Evolutionary conservation across 2,113 vertebrate species (phyloP), one percentile per base, ranked within the genome.

Genomic region (Passer domesticus): DNA sequence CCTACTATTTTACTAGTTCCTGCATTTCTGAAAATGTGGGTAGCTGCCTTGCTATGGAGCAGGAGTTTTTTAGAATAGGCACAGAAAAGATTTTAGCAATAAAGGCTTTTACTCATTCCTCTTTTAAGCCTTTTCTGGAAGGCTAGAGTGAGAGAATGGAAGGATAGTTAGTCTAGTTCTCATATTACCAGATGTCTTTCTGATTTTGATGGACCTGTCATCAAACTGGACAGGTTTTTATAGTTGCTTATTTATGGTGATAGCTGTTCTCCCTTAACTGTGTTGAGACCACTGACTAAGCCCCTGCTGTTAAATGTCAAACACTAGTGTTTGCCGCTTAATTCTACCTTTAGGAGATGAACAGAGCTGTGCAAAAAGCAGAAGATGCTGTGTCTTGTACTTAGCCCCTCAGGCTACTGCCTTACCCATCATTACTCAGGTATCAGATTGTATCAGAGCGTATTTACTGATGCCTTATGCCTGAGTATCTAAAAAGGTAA

Each of bases 401-500:
- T 0, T 33, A 49, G 41, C 55, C 33, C 56, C n/a, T 66, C 17
- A 69, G 27, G 75, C 67, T 93, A 5, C 46, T 52, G 39, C 62
- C 24, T 79, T 66, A 37, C 13, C 24, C 9, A 0, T 59, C 2
- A 0, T 66, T 59, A 55, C 37, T 50, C 13, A 6, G 37, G 49
- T 58, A 41, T 53, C 0, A 0, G 27, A 15, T 75, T 68, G 31
- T 78, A 41, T 86, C 21, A 5, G 39, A 66, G 30, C 3, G 1
- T 47, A 5, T 79, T 64, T 55, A 74, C 24, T 35, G 25, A 50
- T 68, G 52, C 14, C 2, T 79, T 52, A 16, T 55, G 47, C 39
- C 37, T 11, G 21, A 46, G 63, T 1, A 2, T 50, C 37, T 47
- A 30, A 70, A 86, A 76, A 31, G 7, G 28, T 37, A 6, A 6